Conservation (phyloP, 2,888 invertebrate species). For the Hedychridium roseum region DNA sequence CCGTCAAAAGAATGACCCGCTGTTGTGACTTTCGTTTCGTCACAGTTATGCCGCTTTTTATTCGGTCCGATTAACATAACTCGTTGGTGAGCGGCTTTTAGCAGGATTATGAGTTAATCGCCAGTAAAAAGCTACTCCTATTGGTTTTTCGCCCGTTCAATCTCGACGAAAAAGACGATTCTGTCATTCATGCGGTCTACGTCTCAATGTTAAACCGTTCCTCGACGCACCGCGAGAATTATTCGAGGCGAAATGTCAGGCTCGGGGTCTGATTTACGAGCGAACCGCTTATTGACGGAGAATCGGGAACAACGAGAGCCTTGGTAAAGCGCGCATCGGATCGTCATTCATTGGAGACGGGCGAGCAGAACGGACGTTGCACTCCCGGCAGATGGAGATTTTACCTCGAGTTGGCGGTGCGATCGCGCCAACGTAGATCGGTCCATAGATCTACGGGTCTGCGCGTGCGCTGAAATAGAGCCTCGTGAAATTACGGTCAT, state of each 20-base stretch:
- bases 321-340: conserved; percentile 13
- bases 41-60: not conserved
- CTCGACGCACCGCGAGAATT: too few species aligned
- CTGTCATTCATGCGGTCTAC: too few species aligned
- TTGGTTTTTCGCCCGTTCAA: too few species aligned
- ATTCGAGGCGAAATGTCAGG: not conserved
- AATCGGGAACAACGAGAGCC: conserved; percentile 9
- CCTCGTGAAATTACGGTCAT: conserved; percentile 12
- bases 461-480: conserved; percentile 6
- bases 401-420: conserved; percentile 14
- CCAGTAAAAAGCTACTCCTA: too few species aligned
- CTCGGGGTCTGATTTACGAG: conserved; percentile 15
- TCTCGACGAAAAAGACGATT: too few species aligned
- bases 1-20: not conserved
- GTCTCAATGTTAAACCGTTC: too few species aligned
- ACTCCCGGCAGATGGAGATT: conserved; percentile 13
- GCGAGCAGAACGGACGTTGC: conserved; percentile 11
- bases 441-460: not conserved
- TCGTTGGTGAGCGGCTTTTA: too few species aligned
- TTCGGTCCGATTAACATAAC: conserved; percentile 1
- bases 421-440: conserved; percentile 16
- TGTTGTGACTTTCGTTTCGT: conserved; percentile 4
- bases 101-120: too few species aligned
- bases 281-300: conserved; percentile 8
- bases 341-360: conserved; percentile 15